phyloP scores from a whole-genome alignment of 1,140 invertebrate genomes.

The Drosophila nigromelanica region DNA sequence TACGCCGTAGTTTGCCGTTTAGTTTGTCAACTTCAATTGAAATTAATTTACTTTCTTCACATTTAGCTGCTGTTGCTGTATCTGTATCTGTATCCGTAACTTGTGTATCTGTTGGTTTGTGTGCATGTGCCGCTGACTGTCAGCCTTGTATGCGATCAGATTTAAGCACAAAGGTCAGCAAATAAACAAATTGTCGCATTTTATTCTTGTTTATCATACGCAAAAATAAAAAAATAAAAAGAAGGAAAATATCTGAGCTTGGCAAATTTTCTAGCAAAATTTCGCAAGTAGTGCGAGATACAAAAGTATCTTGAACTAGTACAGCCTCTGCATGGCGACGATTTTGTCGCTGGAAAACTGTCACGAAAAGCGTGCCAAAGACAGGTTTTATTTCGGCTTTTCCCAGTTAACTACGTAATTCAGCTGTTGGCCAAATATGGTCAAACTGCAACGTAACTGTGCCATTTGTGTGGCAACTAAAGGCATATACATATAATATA shows the following conservation, averaged over 20 bases:
- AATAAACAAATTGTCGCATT: conserved; percentile 79
- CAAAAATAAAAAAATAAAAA: conserved; percentile 5
- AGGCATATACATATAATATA: conserved; percentile 4
- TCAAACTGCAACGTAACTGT: conserved; percentile 43
- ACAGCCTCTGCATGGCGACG: not conserved
- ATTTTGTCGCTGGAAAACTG: conserved; percentile 25
- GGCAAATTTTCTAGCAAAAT: conserved; percentile 18
- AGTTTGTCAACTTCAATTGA: conserved; percentile 81
- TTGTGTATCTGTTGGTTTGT: conserved; percentile 18
- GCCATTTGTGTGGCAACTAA: conserved; percentile 16
- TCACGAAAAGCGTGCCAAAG: conserved; percentile 30
- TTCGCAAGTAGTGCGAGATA: conserved; percentile 10
- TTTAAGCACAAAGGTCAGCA: conserved; percentile 81
- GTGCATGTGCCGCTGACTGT: conserved; percentile 51
- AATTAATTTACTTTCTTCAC: conserved; percentile 81
- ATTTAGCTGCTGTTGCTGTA: conserved; percentile 38
- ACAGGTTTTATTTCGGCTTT: conserved; percentile 41
- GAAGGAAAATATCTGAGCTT: not conserved
- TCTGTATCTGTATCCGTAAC: conserved; percentile 27
- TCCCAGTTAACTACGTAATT: conserved; percentile 26
- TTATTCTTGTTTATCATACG: conserved; percentile 57
- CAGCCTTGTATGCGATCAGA: conserved; percentile 83
- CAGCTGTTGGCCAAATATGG: conserved; percentile 19
- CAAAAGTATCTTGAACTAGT: conserved; percentile 22
- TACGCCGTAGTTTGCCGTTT: conserved; percentile 72